Percentiles rank a stretch among this genome's conserved stretches.
Evolutionary conservation across 2,797 vertebrate species (phyloP).

Genomic region (Siniperca scherzeri): DNA sequence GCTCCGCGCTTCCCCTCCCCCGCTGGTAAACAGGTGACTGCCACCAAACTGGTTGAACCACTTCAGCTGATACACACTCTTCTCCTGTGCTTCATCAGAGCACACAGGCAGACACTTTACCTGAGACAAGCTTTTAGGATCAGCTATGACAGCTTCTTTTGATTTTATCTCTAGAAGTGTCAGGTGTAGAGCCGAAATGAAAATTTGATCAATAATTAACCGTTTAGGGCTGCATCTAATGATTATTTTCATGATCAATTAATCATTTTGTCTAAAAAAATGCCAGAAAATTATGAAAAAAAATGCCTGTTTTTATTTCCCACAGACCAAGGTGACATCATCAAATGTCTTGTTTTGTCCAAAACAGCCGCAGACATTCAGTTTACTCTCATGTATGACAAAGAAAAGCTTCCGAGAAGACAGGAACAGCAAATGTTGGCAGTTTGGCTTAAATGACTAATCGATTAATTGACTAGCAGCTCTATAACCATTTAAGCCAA

Average conservation of each 20-base stretch:
- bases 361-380: neutral
- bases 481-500: too few species aligned
- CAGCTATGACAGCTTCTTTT: neutral
- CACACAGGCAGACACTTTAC: neutral
- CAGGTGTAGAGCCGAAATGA: neutral
- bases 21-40: constrained; percentile 35
- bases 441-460: too few species aligned
- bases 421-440: neutral
- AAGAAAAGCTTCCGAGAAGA: neutral
- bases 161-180: neutral
- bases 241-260: neutral
- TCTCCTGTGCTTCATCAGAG: neutral
- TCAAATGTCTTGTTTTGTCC: neutral
- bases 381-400: neutral
- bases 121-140: neutral
- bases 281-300: neutral
- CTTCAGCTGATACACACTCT: constrained; percentile 8
- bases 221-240: neutral
- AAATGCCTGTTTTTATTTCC: too few species aligned
- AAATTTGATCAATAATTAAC: neutral
- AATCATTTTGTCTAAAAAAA: neutral
- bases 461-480: too few species aligned
- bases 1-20: constrained; percentile 46
- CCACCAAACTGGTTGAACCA: constrained; percentile 59
- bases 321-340: neutral